phyloP scores from a whole-genome alignment of 2,113 vertebrate genomes.

The Lepus timidus region DNA sequence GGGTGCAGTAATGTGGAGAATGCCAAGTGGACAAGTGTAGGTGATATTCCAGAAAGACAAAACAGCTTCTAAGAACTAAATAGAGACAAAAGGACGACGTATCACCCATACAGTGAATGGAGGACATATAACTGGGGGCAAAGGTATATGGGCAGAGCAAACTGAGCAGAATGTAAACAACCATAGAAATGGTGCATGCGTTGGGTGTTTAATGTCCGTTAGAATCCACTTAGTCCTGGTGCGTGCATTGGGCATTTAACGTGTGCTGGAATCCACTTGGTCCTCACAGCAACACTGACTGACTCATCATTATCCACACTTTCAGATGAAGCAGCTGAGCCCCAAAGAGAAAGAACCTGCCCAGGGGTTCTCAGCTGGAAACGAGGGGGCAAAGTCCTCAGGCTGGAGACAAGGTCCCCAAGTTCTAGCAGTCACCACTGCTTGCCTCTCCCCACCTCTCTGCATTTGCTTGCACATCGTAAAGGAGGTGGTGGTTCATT shows the following conservation, averaged over 20 bases:
- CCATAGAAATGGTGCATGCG: background rate
- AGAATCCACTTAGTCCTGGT: background rate
- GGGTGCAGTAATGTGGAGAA: background rate
- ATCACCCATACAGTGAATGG: background rate
- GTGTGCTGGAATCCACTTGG: background rate
- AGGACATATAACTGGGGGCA: background rate
- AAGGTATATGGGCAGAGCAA: background rate
- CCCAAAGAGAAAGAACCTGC: background rate
- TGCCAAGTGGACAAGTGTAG: background rate
- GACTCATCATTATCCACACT: background rate
- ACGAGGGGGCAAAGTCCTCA: no score
- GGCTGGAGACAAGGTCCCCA: background rate
- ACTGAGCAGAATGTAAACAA: background rate
- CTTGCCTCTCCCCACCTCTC: background rate
- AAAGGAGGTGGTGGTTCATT: background rate
- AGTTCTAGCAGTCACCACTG: rapidly evolving
- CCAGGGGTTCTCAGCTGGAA: background rate
- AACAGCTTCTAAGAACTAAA: background rate
- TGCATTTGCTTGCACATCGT: no score
- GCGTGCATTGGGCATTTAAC: background rate
- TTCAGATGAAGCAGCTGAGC: background rate
- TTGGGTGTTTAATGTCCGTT: background rate
- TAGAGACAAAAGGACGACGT: background rate
- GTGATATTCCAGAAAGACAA: background rate
- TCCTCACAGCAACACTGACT: background rate